Evolutionary conservation across 1,140 invertebrate species (phyloP), one percentile per base, ranked within the genome.

Genomic region (Caenorhabditis tropicalis): DNA sequence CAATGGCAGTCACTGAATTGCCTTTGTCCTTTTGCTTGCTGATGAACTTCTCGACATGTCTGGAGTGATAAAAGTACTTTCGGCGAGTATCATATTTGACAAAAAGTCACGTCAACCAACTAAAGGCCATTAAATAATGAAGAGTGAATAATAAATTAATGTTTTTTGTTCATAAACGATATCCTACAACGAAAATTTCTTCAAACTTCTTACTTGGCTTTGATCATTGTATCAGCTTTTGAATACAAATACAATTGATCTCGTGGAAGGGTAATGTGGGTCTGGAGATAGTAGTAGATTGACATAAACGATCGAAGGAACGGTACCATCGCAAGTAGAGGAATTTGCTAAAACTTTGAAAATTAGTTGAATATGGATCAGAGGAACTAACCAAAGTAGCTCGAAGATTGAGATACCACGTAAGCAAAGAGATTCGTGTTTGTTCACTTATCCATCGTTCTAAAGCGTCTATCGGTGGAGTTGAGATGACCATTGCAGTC

Each of bases 181-280:
- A n/a, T n/a, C n/a, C n/a, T n/a, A n/a, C n/a, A n/a, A n/a, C n/a
- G n/a, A 0, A 58, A 16, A 60, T 10, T 56, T 12, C 12, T 12
- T 2, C 3, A n/a, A 81, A 60, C n/a, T 58, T 58, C 24, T 80
- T 12, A 84, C 83, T 84, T 84, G 16, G 39, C 53, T 43, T 51
- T 84, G 24, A 84, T 80, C 83, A 84, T 84, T 10, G 46, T 58
- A 33, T 84, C 83, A 0, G 36, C 79, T 49, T 56, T 49, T 0
- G 83, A 84, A 43, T 84, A 84, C 6, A 84, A 74, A 46, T 84
- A 84, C 10, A 84, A 58, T 46, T 84, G 83, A 46, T 65, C 33
- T 16, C 24, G 21, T 27, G 83, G 83, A 21, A 84, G 74, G 7
- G 39, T 36, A 16, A 84, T 80, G 27, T 84, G 49, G 1, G 48